Percentiles rank a stretch among this genome's conserved stretches.
Conservation (phyloP, 1,140 invertebrate species). For the Bicyclus anynana region DNA sequence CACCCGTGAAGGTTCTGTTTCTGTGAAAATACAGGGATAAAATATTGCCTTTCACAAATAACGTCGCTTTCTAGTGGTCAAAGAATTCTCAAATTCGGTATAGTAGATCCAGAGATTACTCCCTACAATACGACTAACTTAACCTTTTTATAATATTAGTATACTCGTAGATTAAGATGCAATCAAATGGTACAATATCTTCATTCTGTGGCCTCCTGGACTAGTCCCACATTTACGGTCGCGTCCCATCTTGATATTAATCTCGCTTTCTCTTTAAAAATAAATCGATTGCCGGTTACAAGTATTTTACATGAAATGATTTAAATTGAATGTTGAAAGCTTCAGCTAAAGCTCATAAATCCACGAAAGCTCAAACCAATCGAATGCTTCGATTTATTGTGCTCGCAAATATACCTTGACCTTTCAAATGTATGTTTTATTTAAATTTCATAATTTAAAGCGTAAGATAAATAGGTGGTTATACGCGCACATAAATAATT, state of each 20-base stretch:
- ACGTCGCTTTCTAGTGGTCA: too few species aligned
- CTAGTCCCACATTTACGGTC: neutral
- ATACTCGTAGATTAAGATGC: neutral
- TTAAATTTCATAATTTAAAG: conserved; percentile 4
- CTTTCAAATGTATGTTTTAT: conserved; percentile 1
- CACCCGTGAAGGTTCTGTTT: too few species aligned
- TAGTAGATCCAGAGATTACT: too few species aligned
- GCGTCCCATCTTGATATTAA: conserved; percentile 9
- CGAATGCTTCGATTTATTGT: conserved; percentile 44
- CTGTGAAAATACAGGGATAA: too few species aligned
- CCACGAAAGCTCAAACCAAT: conserved; percentile 41
- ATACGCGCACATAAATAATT: too few species aligned
- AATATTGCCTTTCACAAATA: too few species aligned
- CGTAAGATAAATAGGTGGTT: neutral
- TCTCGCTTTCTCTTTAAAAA: conserved; percentile 50
- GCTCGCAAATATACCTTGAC: conserved; percentile 38
- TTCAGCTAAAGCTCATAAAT: conserved; percentile 21
- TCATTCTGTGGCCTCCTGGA: neutral
- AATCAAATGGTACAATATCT: neutral
- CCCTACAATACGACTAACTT: too few species aligned
- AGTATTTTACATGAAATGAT: conserved; percentile 42
- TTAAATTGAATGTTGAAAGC: conserved; percentile 39
- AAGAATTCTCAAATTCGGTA: too few species aligned
- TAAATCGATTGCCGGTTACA: conserved; percentile 40
- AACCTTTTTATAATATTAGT: too few species aligned